Conservation (phyloP, 2,113 vertebrate species). For the Xenopus tropicalis region UCB_Xtro_10.0 CM004447.2:130199501-130200000, state of each 20-base stretch:
- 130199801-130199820: slow-evolving; percentile 25
- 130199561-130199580: too few species aligned
- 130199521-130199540: too few species aligned
- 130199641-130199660: too few species aligned
- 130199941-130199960: slow-evolving; percentile 20
- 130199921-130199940: slow-evolving; percentile 16
- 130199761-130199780: slow-evolving; percentile 1
- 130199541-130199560: too few species aligned
- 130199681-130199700: neutral
- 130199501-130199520: too few species aligned
- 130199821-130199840: neutral
- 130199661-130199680: too few species aligned
- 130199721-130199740: neutral
- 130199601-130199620: too few species aligned
- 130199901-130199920: slow-evolving; percentile 32
- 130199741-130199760: neutral
- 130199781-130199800: slow-evolving; percentile 9
- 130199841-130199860: slow-evolving; percentile 11
- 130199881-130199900: slow-evolving; percentile 28
- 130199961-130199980: slow-evolving; percentile 40
- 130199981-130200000: slow-evolving; percentile 5
- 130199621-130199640: too few species aligned
- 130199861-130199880: slow-evolving; percentile 4
- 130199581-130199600: too few species aligned
- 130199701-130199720: neutral